Conservation (phyloP, 2,888 invertebrate genomes). For the Meloe dianella region DNA sequence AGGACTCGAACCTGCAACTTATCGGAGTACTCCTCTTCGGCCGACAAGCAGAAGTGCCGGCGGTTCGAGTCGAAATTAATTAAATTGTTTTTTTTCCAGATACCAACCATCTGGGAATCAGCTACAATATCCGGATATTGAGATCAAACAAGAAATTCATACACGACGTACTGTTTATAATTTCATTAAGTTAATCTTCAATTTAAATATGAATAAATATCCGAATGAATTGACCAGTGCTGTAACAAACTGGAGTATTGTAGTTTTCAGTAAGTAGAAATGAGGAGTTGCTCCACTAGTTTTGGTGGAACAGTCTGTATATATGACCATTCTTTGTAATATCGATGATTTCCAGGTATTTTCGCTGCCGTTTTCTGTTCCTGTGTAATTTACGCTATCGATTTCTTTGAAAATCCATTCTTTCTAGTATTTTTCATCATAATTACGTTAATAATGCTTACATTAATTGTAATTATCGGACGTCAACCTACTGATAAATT, state of each 20-base stretch:
- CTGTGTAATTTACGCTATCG: constrained; percentile 55
- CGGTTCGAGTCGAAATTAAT: too few relatives aligned
- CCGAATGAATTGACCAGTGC: constrained; percentile 69
- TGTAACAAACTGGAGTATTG: constrained; percentile 69
- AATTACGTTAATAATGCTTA: constrained; percentile 61
- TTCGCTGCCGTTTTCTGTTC: constrained; percentile 64
- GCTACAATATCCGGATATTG: constrained; percentile 34
- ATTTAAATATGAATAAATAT: constrained; percentile 72
- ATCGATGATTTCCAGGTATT: constrained; percentile 64
- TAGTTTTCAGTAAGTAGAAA: constrained; percentile 65
- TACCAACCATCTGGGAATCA: constrained; percentile 42
- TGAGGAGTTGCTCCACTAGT: too few relatives aligned
- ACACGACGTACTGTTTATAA: constrained; percentile 37
- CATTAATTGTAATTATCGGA: constrained; percentile 68
- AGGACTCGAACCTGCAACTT: too few relatives aligned
- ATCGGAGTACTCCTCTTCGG: too few relatives aligned
- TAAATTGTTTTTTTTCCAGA: too few relatives aligned
- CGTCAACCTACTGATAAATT: constrained; percentile 71
- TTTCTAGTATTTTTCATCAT: constrained; percentile 55
- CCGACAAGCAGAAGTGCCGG: too few relatives aligned
- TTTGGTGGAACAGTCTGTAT: too few relatives aligned
- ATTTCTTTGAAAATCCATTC: constrained; percentile 55
- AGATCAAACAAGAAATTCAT: constrained; percentile 35
- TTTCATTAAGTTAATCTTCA: constrained; percentile 66
- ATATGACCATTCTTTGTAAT: too few relatives aligned